Conservation (phyloP, 2,113 vertebrate species). For the Sturnira hondurensis region DNA sequence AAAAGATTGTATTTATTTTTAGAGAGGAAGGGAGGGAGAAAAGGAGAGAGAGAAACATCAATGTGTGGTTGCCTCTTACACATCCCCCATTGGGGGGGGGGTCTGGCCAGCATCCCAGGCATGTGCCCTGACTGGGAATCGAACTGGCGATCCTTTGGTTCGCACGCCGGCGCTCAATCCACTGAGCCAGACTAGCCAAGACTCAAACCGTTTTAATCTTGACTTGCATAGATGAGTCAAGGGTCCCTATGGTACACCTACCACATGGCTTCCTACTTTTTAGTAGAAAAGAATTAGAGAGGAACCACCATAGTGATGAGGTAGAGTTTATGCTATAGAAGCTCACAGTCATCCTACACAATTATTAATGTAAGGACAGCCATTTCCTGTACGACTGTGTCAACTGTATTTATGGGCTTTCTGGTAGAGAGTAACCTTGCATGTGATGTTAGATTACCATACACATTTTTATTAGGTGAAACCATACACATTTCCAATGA, state of each 20-base stretch:
- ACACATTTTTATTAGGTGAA: slow-evolving; percentile 30
- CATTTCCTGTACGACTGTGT: not conserved
- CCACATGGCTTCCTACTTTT: not conserved
- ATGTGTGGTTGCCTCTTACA: too few species aligned
- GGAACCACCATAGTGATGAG: not conserved
- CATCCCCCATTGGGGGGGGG: too few species aligned
- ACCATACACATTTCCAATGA: slow-evolving; percentile 39
- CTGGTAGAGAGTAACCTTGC: not conserved
- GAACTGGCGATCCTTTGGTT: too few species aligned
- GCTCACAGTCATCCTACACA: not conserved
- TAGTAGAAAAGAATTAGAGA: not conserved
- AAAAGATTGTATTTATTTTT: too few species aligned
- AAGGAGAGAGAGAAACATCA: too few species aligned
- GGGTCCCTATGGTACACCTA: not conserved
- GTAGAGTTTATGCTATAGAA: not conserved
- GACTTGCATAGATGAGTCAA: not conserved
- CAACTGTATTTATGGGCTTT: slow-evolving; percentile 16
- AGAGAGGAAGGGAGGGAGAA: too few species aligned
- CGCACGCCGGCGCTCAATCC: too few species aligned
- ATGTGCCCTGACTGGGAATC: too few species aligned
- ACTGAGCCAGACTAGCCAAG: too few species aligned
- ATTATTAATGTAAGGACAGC: not conserved
- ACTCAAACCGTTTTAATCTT: not conserved
- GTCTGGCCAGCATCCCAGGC: too few species aligned
- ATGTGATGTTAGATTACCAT: not conserved